These are phyloP conservation scores for Bradysia coprophila DNA, from an alignment of 1,140 invertebrate species.

Conservation along the genomic window DNA sequence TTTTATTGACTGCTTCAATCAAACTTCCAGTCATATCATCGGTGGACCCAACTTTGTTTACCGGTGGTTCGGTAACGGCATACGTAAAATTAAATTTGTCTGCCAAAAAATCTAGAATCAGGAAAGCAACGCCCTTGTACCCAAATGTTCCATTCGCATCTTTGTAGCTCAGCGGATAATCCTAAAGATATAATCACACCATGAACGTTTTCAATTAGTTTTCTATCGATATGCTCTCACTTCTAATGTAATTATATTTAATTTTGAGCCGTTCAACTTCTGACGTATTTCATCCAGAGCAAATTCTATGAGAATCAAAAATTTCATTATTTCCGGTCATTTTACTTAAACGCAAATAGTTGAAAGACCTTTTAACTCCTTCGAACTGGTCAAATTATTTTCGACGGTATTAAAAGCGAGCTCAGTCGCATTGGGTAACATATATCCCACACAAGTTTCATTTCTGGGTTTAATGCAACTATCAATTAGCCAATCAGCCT, in stretches of 20 bases:
- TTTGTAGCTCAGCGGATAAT: slow-evolving; percentile 34
- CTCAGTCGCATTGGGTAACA: no score
- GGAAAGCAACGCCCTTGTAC: slow-evolving; percentile 49
- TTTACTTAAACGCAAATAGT: neutral
- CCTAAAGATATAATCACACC: no score
- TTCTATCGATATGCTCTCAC: no score
- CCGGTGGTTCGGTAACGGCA: slow-evolving; percentile 36
- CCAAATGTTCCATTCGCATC: slow-evolving; percentile 31
- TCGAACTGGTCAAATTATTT: neutral
- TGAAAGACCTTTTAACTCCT: neutral
- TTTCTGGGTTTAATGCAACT: no score
- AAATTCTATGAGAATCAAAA: no score
- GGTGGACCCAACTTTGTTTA: slow-evolving; percentile 25
- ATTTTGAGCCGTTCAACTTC: no score
- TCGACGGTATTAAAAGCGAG: neutral
- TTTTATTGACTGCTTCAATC: slow-evolving; percentile 32
- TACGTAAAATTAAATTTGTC: slow-evolving; percentile 53
- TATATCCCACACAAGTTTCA: no score
- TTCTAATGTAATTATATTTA: no score
- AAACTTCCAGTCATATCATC: slow-evolving; percentile 33
- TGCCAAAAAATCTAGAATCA: slow-evolving; percentile 44
- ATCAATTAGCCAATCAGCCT: no score
- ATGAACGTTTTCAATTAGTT: no score
- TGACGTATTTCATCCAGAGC: no score
- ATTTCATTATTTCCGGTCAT: no score